Conservation (phyloP, 2,113 vertebrate species). For the Ailuropoda melanoleuca region DNA sequence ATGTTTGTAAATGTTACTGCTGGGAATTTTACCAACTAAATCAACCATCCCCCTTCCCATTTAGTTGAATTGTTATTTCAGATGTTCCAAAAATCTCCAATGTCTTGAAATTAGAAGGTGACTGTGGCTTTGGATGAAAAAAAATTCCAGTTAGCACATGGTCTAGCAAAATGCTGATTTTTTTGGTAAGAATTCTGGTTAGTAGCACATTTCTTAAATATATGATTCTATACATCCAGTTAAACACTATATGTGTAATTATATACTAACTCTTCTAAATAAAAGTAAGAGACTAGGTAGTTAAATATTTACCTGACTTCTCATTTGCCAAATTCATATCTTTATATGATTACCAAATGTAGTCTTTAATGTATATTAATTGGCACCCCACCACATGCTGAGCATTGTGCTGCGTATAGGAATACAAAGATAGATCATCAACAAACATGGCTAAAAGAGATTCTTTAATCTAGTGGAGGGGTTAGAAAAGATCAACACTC, state of each 20-base stretch:
- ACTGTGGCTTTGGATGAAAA: not conserved
- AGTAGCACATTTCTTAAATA: not conserved
- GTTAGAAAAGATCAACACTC: not conserved
- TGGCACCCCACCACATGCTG: not conserved
- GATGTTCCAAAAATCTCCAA: not conserved
- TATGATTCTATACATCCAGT: not conserved
- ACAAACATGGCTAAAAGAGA: not conserved
- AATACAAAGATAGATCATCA: not conserved
- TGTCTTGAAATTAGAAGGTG: slow-evolving; percentile 17
- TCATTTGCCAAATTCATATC: not conserved
- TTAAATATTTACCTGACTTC: not conserved
- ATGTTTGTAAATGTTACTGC: slow-evolving; percentile 20
- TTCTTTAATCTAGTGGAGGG: not conserved
- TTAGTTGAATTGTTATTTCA: slow-evolving; percentile 40
- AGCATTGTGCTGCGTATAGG: not conserved
- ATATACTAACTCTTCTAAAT: not conserved
- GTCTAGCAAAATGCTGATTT: not conserved
- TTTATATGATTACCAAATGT: slow-evolving; percentile 22
- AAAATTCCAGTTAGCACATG: not conserved
- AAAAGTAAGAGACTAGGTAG: not conserved
- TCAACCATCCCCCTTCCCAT: not conserved
- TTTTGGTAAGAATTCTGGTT: slow-evolving; percentile 26
- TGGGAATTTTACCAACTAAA: slow-evolving; percentile 25
- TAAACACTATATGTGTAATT: not conserved
- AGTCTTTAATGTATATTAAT: not conserved